Base-by-base conservation (phyloP, 2,113 vertebrate genomes). In the Pangasianodon gigas region DNA sequence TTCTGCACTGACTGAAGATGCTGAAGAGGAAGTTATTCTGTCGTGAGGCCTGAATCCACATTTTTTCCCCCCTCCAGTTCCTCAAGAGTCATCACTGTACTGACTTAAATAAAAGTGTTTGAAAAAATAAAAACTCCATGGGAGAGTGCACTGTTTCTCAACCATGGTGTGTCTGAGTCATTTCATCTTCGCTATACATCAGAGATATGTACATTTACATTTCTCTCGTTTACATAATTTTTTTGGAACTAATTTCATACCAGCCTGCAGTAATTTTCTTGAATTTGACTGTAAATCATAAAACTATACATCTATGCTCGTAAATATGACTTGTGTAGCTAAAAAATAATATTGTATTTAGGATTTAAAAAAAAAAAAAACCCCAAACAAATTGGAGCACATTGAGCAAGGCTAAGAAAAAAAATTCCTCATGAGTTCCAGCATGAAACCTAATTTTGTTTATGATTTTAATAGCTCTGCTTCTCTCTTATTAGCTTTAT, bases 91-190 rank as follows among this genome's bases (percentile, higher is more conserved):
- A 95, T 95, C 93, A 94, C 90, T 96, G 95, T 95, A 94, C 93
- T 95, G 94, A 93, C 91, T 90, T 91, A 84, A 96, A 96, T 96
- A 96, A 96, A 84, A 96, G 93, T 92, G 92, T 96, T 95, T 94
- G 89, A 93, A 95, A 95, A 90, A 87, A 65, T 44, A 80, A 84
- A 44, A 29, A 13, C 21, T 81, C 88, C 85, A 84, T 92, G 92
- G 84, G 44, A 29, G 85, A 89, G 92, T 89, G 48, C 85, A 54
- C 48, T 82, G 83, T 89, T 88, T 92, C 89, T 92, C 90, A 87
- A 90, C 92, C 85, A 85, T 46, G 81, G 92, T 95, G 92, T 94
- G 54, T 88, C 92, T 85, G 87, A 89, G 89, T 91, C 87, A 89
- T 85, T 90, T 91, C 87, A 84, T 91, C 75, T 92, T 69, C 67